phyloP scores from a whole-genome alignment of 2,113 vertebrate genomes.

The Nerophis lumbriciformis region DNA sequence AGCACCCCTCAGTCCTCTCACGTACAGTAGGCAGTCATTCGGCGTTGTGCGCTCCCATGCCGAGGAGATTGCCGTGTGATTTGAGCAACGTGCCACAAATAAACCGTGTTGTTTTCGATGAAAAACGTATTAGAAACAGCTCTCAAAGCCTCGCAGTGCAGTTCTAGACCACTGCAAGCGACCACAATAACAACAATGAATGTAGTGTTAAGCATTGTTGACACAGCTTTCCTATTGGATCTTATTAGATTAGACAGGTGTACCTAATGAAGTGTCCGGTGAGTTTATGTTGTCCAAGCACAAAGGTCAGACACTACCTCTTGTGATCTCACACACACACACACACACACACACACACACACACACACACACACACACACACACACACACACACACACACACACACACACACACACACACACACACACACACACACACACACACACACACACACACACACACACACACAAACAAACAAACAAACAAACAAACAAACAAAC shows the following conservation, averaged over 20 bases:
- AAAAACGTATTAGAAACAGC: not conserved
- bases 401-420: no score
- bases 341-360: not conserved
- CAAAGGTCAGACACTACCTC: not conserved
- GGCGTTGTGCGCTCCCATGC: not conserved
- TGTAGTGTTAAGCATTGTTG: not conserved
- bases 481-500: no score
- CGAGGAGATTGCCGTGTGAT: constrained; percentile 1
- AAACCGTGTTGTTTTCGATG: not conserved
- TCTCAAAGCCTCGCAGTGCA: not conserved
- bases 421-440: no score
- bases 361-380: no score
- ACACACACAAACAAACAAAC: no score
- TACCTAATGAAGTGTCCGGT: not conserved
- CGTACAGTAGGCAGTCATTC: not conserved
- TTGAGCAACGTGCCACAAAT: not conserved
- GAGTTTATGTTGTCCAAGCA: not conserved
- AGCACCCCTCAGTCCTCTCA: not conserved
- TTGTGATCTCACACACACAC: not conserved
- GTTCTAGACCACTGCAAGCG: no score
- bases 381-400: no score
- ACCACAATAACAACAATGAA: not conserved
- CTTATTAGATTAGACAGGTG: not conserved
- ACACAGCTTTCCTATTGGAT: not conserved
- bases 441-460: no score